These are phyloP conservation scores for Microtus richardsoni DNA, from an alignment of 2,113 vertebrate genomes.

Conservation along the genomic window DNA sequence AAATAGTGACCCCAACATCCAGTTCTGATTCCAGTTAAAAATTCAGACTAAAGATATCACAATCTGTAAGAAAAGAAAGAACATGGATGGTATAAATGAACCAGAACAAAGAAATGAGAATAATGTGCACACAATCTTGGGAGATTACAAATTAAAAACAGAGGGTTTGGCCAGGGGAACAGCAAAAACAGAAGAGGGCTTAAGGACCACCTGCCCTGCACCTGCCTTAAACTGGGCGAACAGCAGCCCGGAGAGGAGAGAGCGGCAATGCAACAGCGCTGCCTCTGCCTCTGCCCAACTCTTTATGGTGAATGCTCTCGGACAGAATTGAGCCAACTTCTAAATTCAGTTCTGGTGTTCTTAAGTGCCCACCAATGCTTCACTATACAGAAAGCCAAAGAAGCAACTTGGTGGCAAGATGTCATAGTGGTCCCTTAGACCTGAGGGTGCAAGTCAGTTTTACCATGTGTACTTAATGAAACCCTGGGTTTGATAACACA, in stretches of 20 bases:
- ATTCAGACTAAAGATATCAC: constrained; percentile 96
- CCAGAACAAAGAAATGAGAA: constrained; percentile 78
- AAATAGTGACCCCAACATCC: constrained; percentile 93
- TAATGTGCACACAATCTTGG: constrained; percentile 60
- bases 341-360: neutral
- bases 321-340: neutral
- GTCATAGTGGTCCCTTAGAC: neutral
- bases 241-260: neutral
- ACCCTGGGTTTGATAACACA: neutral
- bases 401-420: neutral
- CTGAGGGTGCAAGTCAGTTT: neutral
- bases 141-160: constrained; percentile 67
- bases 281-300: neutral
- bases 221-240: neutral
- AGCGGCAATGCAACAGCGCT: neutral
- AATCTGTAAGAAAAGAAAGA: constrained; percentile 96
- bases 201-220: too few relatives aligned
- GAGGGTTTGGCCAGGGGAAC: constrained; percentile 28
- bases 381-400: neutral
- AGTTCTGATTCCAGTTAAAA: constrained; percentile 94
- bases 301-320: neutral
- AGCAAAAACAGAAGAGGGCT: neutral
- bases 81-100: constrained; percentile 86
- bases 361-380: neutral
- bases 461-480: neutral